These are phyloP conservation scores for Trematomus bernacchii DNA, from an alignment of 2,797 vertebrate genomes.

Conservation along the genomic window DNA sequence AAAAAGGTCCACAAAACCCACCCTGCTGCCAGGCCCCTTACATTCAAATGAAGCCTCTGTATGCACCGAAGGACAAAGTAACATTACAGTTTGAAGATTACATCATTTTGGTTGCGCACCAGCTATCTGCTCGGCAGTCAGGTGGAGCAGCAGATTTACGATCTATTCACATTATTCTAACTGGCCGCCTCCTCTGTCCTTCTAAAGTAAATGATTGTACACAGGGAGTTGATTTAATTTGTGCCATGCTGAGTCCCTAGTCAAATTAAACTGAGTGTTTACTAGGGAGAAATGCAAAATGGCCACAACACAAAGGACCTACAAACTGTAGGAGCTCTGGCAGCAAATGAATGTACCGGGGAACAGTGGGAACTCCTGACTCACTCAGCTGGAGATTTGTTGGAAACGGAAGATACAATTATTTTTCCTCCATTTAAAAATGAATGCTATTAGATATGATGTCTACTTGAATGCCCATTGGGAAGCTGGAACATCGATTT, in stretches of 20 bases:
- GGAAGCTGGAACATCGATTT: neutral
- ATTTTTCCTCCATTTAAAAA: conserved; percentile 17
- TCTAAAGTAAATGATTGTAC: conserved; percentile 68
- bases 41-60: conserved; percentile 60
- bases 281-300: conserved; percentile 61
- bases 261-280: conserved; percentile 77
- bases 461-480: conserved; percentile 8
- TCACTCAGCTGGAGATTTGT: conserved; percentile 32
- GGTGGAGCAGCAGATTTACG: conserved; percentile 59
- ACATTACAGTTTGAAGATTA: conserved; percentile 59
- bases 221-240: conserved; percentile 71
- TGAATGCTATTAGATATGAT: neutral
- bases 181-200: conserved; percentile 57
- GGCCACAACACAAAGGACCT: conserved; percentile 47
- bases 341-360: conserved; percentile 36
- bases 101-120: conserved; percentile 56
- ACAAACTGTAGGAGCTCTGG: conserved; percentile 44
- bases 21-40: conserved; percentile 23
- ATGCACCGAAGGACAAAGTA: conserved; percentile 59
- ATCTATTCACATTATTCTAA: conserved; percentile 54
- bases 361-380: conserved; percentile 42
- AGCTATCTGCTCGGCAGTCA: conserved; percentile 59
- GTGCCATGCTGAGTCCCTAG: conserved; percentile 66
- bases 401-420: conserved; percentile 10
- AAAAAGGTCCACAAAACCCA: conserved; percentile 57